These are phyloP conservation scores for Neocrepidodera transversa DNA, from an alignment of 2,888 invertebrate genomes.

Conservation along the genomic window DNA sequence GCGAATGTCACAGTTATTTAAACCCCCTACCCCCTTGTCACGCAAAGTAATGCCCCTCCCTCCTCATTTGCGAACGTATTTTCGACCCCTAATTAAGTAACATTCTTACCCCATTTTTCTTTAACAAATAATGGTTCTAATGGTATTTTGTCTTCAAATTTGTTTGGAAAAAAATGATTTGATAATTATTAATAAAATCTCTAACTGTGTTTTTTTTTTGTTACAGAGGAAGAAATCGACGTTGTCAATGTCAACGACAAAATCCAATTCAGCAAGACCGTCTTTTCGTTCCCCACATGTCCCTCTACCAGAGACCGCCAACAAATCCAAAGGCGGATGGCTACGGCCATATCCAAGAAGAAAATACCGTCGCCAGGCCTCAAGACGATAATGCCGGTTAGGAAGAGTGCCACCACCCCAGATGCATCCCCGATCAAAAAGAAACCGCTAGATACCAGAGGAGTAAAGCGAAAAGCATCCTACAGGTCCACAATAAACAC, in stretches of 20 bases:
- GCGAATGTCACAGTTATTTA: no score
- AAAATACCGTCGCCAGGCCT: constrained; percentile 40
- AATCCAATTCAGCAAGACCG: constrained; percentile 39
- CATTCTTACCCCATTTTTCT: no score
- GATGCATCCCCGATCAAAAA: constrained; percentile 15
- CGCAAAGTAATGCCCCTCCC: no score
- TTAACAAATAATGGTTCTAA: no score
- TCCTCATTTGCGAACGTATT: no score
- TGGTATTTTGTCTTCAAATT: no score
- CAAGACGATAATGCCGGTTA: constrained; percentile 49
- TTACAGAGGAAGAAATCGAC: constrained; percentile 83
- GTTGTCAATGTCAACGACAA: constrained; percentile 75
- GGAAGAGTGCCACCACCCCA: constrained; percentile 29
- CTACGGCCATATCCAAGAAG: constrained; percentile 63
- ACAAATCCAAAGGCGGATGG: constrained; percentile 69
- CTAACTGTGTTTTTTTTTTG: constrained; percentile 57
- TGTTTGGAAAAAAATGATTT: no score
- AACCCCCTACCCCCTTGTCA: no score
- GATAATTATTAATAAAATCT: no score
- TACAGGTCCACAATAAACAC: constrained; percentile 22
- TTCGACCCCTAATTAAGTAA: no score
- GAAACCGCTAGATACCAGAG: constrained; percentile 20
- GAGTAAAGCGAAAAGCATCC: constrained; percentile 38
- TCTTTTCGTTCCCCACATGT: constrained; percentile 68
- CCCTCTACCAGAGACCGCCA: constrained; percentile 75